Base-by-base conservation (phyloP, 2,888 invertebrate species). In the Coleophora deauratella region DNA sequence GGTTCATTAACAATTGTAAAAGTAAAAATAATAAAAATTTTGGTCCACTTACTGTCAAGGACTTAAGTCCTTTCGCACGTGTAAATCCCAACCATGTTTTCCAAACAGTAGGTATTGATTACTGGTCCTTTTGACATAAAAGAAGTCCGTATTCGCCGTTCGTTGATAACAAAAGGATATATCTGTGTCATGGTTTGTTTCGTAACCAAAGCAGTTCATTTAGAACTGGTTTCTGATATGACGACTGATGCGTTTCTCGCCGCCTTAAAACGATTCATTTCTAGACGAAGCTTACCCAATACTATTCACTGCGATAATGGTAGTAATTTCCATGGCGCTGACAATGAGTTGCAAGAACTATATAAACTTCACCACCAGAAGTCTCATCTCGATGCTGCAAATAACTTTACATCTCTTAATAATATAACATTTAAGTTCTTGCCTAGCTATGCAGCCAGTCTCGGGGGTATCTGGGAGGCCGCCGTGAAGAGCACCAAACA, bases 161-260 rank as follows among this genome's bases (percentile, higher is more conserved):
- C 34, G 3, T n/a, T n/a, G n/a, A 31, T 33, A 10, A 11, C n/a
- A 10, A 39, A 39, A 10, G 38, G 39, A 2, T 43, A 39, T 33
- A 33, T 39, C 3, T 11, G 9, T 3, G 14, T 43, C 3, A 36
- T 43, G 14, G 38, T 42, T 12, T 44, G 40, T 21, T 36, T 41
- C 21, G 38, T 14, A n/a, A 21, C 37, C 1, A 41, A 41, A 37
- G 44, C 42, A 9, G 37, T 44, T 11, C 45, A 50, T 28, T 13
- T 45, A n/a, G 47, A 47, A 33, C 27, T 45, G 13, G 41, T 42
- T 6, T 42, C 44, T n/a, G 42, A 46, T 21, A 28, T 42, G 11
- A 41, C 35, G 1, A 39, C 41, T 9, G 37, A 42, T 8, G 27
- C 38, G 4, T 46, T 37, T 30, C 32, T 45, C 10, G 37, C 38